Evolutionary conservation across 2,888 invertebrate genomes (phyloP), one percentile per base, ranked within the genome.

Genomic region (Drosophila putrida): DNA sequence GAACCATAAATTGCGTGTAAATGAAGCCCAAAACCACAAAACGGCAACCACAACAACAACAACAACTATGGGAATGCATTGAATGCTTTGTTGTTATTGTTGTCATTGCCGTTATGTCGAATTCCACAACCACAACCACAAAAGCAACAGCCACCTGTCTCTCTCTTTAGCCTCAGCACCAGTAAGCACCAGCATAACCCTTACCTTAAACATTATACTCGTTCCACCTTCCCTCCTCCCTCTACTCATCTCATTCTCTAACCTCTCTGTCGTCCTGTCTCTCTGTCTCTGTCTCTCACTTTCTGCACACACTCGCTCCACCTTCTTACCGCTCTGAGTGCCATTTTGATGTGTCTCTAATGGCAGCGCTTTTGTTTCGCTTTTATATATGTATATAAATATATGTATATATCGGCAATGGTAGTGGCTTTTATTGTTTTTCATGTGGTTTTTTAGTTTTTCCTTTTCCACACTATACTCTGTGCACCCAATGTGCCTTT

Each of bases 271-370:
- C 46, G 9, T 15, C 31, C 10, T 13, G 8, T 13, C 46, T 10
- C 4, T 11, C 25, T 20, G 10, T 4, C 4, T 27, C 33, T 11
- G 20, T 5, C 9, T 20, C 35, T n/a, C 15, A 6, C 25, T n/a
- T 38, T 25, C 39, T 8, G 2, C 31, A 13, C 44, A 35, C 49
- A 33, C 8, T n/a, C 15, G 2, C 11, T 9, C 11, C 57, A 35
- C 55, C 41, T 58, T 71, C 46, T 62, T 31, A 41, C 25, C 35
- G 41, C 63, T 35, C 15, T 63, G 76, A 88, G 86, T 88, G 86
- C 88, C 82, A 88, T 82, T 82, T 88, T 85, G 86, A 82, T 82
- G 86, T 82, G 82, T 82, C 82, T 82, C 88, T 82, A 82, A 82
- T 82, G 82, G 82, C 82, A 65, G 69, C 71, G 82, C 86, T 82